Evolutionary conservation across 2,888 invertebrate species (phyloP).

Genomic region (Heliconius aoede): DNA sequence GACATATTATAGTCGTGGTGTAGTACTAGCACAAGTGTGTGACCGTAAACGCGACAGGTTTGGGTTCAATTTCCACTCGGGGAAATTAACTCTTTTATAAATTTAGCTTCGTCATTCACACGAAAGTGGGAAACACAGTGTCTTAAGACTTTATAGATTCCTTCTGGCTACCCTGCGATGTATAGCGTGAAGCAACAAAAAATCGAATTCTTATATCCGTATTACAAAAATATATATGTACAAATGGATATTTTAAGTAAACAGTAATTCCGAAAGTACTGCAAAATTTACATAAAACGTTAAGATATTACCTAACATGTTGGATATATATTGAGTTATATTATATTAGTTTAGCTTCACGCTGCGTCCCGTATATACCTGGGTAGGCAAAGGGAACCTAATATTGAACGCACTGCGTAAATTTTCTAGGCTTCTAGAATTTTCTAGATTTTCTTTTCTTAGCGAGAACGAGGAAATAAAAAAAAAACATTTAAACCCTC

Average conservation of each 20-base stretch:
- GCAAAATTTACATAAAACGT: not conserved
- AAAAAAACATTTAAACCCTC: not conserved
- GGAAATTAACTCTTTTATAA: not conserved
- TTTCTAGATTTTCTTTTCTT: no score
- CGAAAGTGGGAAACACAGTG: not conserved
- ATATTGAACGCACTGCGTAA: no score
- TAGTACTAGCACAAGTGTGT: not conserved
- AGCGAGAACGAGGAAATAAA: not conserved
- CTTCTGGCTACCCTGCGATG: not conserved
- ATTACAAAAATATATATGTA: no score
- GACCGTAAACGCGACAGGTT: not conserved
- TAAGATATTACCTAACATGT: not conserved
- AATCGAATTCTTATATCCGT: not conserved
- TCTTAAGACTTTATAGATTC: not conserved
- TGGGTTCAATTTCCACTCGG: not conserved
- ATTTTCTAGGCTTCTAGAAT: no score
- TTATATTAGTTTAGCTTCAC: not conserved
- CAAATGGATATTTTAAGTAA: not conserved
- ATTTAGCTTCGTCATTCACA: not conserved
- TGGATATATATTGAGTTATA: not conserved
- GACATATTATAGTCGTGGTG: not conserved
- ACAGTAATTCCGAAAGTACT: not conserved
- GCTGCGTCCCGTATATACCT: no score
- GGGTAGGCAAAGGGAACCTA: no score
- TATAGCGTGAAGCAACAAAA: not conserved